phyloP scores from a whole-genome alignment of 2,888 invertebrate species.

The Andricus curvator region DNA sequence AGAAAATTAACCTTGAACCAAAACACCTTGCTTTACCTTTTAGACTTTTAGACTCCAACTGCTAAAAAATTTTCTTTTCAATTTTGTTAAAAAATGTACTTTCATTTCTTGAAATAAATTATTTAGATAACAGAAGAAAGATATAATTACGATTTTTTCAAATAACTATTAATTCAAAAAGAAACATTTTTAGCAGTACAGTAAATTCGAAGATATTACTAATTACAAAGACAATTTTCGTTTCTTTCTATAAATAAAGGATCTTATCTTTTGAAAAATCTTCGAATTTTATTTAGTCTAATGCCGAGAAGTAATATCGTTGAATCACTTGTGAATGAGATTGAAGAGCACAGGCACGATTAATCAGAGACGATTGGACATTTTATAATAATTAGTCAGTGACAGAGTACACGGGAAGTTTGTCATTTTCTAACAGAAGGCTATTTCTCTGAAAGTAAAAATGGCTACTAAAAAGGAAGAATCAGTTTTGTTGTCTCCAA shows the following conservation, averaged over 20 bases:
- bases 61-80: not conserved
- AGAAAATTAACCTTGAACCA: not conserved
- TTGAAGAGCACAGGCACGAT: slow-evolving; percentile 31
- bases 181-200: not conserved
- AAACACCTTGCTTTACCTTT: not conserved
- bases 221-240: not conserved
- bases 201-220: not conserved
- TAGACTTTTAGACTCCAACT: not conserved
- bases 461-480: not conserved
- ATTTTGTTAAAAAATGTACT: not conserved
- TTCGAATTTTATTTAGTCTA: not conserved
- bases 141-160: not conserved
- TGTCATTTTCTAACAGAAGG: not conserved
- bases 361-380: not conserved
- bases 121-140: not conserved
- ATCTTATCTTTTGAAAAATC: not conserved
- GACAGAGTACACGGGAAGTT: not conserved
- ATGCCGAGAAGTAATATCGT: not conserved
- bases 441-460: not conserved
- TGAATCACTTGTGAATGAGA: slow-evolving; percentile 26
- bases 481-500: not conserved
- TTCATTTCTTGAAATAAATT: not conserved
- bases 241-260: not conserved
- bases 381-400: not conserved
- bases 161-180: not conserved